Conservation (phyloP, 2,888 invertebrate species). For the Xestia ashworthii region DNA sequence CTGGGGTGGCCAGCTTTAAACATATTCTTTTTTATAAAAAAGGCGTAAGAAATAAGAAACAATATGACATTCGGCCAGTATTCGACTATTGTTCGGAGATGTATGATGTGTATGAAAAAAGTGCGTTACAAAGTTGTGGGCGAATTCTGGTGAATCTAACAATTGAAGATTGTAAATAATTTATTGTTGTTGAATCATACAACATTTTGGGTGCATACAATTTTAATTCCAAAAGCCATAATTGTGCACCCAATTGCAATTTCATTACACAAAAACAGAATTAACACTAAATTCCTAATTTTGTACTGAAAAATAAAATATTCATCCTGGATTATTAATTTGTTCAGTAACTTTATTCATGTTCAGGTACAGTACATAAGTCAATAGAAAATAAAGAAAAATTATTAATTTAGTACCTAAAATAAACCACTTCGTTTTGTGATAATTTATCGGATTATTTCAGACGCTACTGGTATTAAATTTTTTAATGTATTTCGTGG, state of each 20-base stretch:
- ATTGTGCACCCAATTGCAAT: neutral
- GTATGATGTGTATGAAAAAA: constrained; percentile 75
- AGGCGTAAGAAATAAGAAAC: constrained; percentile 82
- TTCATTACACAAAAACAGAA: neutral
- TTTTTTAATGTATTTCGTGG: constrained; percentile 36
- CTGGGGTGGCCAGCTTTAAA: constrained; percentile 87
- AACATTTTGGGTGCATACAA: neutral
- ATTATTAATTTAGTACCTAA: neutral
- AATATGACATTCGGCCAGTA: constrained; percentile 85
- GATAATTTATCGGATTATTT: constrained; percentile 38
- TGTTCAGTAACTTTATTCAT: neutral
- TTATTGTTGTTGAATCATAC: constrained; percentile 11
- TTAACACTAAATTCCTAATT: neutral
- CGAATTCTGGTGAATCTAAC: constrained; percentile 56
- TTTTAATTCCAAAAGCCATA: neutral
- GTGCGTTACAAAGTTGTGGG: constrained; percentile 72
- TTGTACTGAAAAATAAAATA: neutral
- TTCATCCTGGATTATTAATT: neutral
- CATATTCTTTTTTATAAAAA: constrained; percentile 74
- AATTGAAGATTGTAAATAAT: constrained; percentile 26
- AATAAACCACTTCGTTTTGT: neutral
- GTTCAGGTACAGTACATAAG: neutral
- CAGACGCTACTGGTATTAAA: constrained; percentile 42
- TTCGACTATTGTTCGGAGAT: constrained; percentile 84
- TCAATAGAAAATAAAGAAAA: neutral